Conservation (phyloP, 2,113 vertebrate genomes). For the Sinocyclocheilus grahami region DNA sequence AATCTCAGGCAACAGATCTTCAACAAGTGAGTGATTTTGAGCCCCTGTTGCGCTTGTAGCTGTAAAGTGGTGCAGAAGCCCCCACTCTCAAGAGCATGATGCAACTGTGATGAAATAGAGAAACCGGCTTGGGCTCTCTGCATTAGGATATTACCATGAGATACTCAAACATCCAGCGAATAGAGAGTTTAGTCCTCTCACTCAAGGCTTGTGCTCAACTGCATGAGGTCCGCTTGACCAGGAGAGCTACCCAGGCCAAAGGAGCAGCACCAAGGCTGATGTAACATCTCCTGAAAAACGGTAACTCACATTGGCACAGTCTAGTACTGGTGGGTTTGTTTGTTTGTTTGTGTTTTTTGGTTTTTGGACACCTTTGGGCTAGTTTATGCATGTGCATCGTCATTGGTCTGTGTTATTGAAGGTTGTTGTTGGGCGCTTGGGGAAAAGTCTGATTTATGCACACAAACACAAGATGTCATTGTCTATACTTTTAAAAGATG, state of each 20-base stretch:
- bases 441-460: background rate
- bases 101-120: constrained; percentile 59
- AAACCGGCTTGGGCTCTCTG: constrained; percentile 52
- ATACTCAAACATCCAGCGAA: constrained; percentile 51
- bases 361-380: background rate
- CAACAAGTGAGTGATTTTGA: constrained; percentile 54
- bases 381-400: background rate
- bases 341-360: too few species aligned
- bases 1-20: constrained; percentile 5
- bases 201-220: constrained; percentile 31
- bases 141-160: constrained; percentile 55
- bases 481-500: background rate
- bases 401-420: constrained; percentile 14
- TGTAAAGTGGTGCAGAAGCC: constrained; percentile 57
- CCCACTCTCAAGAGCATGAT: constrained; percentile 59
- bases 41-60: constrained; percentile 46
- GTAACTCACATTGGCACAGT: constrained; percentile 21
- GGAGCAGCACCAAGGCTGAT: constrained; percentile 38
- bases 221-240: constrained; percentile 40
- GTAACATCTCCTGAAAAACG: constrained; percentile 50
- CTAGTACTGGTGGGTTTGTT: background rate
- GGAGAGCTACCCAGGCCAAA: constrained; percentile 34
- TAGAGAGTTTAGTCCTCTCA: constrained; percentile 47
- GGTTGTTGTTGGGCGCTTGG: background rate
- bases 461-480: background rate